Conservation (phyloP, 2,113 vertebrate genomes). For the Poecile atricapillus region DNA sequence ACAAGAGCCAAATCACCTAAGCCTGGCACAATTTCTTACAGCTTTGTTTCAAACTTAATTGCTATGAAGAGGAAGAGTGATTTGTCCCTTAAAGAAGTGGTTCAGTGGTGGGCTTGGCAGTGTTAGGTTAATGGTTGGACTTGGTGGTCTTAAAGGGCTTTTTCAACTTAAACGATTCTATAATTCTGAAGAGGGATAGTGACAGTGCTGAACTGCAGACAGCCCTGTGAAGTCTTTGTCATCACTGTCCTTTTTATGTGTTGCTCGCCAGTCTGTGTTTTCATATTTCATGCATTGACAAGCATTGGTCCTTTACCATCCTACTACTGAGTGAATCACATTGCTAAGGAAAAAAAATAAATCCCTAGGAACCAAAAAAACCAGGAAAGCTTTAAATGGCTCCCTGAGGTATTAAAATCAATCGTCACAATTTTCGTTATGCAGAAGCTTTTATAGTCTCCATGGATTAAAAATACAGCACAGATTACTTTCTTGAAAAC, state of each 20-base stretch:
- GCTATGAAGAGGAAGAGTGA: neutral
- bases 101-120: neutral
- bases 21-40: neutral
- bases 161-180: neutral
- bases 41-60: neutral
- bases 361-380: neutral
- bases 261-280: neutral
- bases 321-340: neutral
- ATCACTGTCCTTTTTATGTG: neutral
- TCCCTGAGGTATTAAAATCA: neutral
- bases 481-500: neutral
- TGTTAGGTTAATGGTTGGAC: neutral
- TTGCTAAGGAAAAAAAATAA: neutral
- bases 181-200: neutral
- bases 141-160: neutral
- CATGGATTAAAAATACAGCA: neutral
- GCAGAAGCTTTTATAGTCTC: neutral
- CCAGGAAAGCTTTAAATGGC: neutral
- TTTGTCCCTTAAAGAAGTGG: neutral
- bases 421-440: neutral
- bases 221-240: neutral
- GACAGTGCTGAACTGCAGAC: neutral
- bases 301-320: neutral
- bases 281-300: neutral
- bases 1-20: neutral